Conservation (phyloP, 2,113 vertebrate species). For the Sinocyclocheilus anophthalmus region DNA sequence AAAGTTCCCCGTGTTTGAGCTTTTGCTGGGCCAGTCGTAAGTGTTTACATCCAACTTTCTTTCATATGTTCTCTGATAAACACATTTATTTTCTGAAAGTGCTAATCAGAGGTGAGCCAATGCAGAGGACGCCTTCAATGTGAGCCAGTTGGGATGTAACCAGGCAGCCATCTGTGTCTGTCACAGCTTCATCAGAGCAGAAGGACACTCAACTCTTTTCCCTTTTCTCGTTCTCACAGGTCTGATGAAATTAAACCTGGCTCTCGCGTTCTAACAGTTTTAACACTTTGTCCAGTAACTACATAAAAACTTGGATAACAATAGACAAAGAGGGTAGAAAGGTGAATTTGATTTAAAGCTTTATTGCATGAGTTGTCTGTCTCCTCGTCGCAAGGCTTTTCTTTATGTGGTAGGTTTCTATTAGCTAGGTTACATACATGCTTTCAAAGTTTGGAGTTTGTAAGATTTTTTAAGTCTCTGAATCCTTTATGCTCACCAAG, state of each 20-base stretch:
- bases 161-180: slow-evolving; percentile 44
- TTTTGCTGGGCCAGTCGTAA: background rate
- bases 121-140: slow-evolving; percentile 53
- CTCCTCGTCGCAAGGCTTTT: background rate
- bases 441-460: background rate
- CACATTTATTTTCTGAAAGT: slow-evolving; percentile 14
- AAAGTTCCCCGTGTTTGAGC: background rate
- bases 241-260: slow-evolving; percentile 39
- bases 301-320: background rate
- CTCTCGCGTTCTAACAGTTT: slow-evolving; percentile 43
- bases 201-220: slow-evolving; percentile 24
- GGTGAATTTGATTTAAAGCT: too few species aligned
- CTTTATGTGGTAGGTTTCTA: background rate
- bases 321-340: background rate
- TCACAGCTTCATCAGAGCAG: slow-evolving; percentile 45
- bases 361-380: background rate
- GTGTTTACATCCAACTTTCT: background rate
- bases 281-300: slow-evolving; percentile 33
- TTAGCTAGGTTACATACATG: background rate
- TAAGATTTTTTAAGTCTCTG: background rate
- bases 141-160: slow-evolving; percentile 38
- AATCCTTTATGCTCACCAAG: background rate
- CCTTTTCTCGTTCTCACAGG: slow-evolving; percentile 12
- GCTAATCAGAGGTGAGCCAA: slow-evolving; percentile 29
- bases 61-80: slow-evolving; percentile 20